These are phyloP conservation scores for Eustalomyia histrio DNA, from an alignment of 2,888 invertebrate genomes.

Conservation along the genomic window DNA sequence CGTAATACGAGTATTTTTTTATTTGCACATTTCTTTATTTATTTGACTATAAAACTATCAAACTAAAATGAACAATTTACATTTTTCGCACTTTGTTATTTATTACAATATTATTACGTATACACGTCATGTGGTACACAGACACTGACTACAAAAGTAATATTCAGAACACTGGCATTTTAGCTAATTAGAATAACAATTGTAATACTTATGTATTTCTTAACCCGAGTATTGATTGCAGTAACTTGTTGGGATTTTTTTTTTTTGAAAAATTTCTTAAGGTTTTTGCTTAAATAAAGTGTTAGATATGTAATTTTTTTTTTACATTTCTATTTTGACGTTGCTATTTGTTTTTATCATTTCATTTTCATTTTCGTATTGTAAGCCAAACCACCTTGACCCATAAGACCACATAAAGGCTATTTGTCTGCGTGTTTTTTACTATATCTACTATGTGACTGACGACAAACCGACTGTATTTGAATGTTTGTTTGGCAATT, in stretches of 20 bases:
- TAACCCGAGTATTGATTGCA: constrained; percentile 21
- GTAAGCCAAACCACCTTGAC: constrained; percentile 64
- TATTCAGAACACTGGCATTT: background rate
- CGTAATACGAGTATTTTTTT: background rate
- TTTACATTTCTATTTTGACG: constrained; percentile 24
- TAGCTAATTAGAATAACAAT: constrained; percentile 8
- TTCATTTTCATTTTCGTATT: constrained; percentile 35
- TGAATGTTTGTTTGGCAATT: constrained; percentile 31
- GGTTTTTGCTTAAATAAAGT: background rate
- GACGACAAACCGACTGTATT: constrained; percentile 1
- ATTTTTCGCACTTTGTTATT: background rate
- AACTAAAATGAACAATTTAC: too few species aligned
- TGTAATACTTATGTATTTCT: background rate
- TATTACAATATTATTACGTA: background rate
- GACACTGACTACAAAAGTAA: background rate
- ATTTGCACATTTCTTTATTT: background rate
- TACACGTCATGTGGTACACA: background rate
- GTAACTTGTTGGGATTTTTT: background rate
- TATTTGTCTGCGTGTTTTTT: constrained; percentile 49
- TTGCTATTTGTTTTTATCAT: background rate
- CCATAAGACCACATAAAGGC: constrained; percentile 60
- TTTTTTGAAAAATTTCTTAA: background rate
- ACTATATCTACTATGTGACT: background rate
- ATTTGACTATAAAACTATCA: background rate
- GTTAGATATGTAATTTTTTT: constrained; percentile 2